Base-by-base conservation (phyloP, 2,797 vertebrate genomes). In the Acrossocheilus wenchowensis region DNA sequence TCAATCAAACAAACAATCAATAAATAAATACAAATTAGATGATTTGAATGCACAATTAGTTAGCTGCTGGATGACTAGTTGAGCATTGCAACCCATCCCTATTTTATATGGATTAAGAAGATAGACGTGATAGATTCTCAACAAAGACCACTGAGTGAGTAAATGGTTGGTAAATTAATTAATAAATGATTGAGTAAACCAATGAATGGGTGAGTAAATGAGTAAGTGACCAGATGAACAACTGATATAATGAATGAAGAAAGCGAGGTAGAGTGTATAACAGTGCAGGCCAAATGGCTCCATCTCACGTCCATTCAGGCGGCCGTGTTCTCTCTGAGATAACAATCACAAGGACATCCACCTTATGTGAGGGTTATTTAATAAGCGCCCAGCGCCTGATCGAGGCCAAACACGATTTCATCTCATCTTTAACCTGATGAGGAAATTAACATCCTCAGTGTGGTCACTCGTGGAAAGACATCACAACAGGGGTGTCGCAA, bases 391-490 rank as follows among this genome's bases (percentile, higher is more conserved):
- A 48, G 71, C 23, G 54, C 60, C 75, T 73, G 64, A 52, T 26
- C 10, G 66, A 81, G 48, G 83, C 62, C 87, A 85, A 88, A 87
- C 57, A 69, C 75, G 74, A 90, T 90, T 91, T 90, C 89, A 89
- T 83, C 90, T 90, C 89, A 90, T 92, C 92, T 91, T 91, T 89
- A 92, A 93, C 92, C 91, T 94, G 93, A 95, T 94, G 92, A 93
- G 92, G 90, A 94, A 94, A 95, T 95, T 92, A 95, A 90, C 90
- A 90, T 90, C 90, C 93, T 91, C 88, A 87, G 91, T 92, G 92
- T 90, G 90, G 90, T 66, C 90, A 90, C 92, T 94, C 93, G 92
- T 93, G 92, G 92, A 92, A 93, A 93, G 92, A 91, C 90, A 91
- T 92, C 90, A 87, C 88, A 86, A 77, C 85, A 89, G 87, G 87